These are phyloP conservation scores for Spisula subtruncata DNA, from an alignment of 2,888 invertebrate species.

Conservation along the genomic window DNA sequence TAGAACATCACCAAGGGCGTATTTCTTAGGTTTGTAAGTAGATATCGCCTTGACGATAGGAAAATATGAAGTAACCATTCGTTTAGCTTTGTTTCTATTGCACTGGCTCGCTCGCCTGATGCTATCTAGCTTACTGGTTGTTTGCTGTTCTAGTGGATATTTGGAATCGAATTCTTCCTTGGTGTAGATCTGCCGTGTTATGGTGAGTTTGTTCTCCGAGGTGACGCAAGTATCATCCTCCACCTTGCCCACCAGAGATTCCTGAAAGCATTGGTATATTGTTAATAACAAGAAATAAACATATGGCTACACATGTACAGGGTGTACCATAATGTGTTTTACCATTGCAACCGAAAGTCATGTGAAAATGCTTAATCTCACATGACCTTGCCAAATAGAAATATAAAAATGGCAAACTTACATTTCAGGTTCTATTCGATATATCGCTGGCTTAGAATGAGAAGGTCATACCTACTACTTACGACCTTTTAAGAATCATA, in stretches of 20 bases:
- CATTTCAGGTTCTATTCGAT: too few relatives aligned
- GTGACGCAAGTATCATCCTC: not conserved
- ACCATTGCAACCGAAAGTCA: too few relatives aligned
- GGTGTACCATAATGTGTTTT: too few relatives aligned
- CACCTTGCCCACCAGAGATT: not conserved
- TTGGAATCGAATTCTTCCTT: conserved; percentile 31
- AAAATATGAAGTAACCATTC: conserved; percentile 52
- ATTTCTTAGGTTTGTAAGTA: conserved; percentile 75
- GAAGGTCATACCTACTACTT: too few relatives aligned
- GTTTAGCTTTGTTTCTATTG: conserved; percentile 28
- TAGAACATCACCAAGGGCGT: conserved; percentile 77
- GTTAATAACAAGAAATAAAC: too few relatives aligned
- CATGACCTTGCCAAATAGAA: too few relatives aligned
- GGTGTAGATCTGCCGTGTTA: conserved; percentile 49
- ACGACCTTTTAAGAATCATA: too few relatives aligned
- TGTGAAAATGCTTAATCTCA: too few relatives aligned
- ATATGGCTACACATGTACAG: too few relatives aligned
- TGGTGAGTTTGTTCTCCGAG: conserved; percentile 8
- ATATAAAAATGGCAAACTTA: too few relatives aligned
- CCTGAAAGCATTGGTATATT: not conserved
- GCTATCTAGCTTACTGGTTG: not conserved
- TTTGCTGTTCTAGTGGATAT: conserved; percentile 10
- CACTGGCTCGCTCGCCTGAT: conserved; percentile 19
- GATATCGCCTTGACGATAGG: conserved; percentile 69
- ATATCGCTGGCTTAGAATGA: too few relatives aligned